Percentiles rank a stretch among this genome's conserved stretches.
Evolutionary conservation across 2,888 invertebrate species (phyloP).

Genomic region (Ornithoptera priamus): DNA sequence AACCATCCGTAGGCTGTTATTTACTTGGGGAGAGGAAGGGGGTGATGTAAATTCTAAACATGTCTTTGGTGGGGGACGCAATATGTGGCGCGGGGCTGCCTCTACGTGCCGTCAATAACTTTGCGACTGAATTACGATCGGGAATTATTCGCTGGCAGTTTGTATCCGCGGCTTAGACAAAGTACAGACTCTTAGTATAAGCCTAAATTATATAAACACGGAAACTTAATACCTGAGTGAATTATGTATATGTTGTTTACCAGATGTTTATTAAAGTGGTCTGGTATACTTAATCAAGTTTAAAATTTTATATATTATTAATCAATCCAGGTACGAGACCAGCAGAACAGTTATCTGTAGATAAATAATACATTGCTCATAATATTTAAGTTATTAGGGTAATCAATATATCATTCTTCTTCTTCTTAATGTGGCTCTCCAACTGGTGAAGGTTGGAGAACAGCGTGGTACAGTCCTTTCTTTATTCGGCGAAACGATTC

Average conservation of each 20-base stretch:
- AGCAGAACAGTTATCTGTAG: too few relatives aligned
- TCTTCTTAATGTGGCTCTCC: too few relatives aligned
- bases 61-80: slow-evolving; percentile 24
- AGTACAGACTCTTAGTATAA: not conserved
- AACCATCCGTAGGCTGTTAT: slow-evolving; percentile 22
- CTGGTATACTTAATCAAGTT: too few relatives aligned
- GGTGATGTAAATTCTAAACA: slow-evolving; percentile 26
- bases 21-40: slow-evolving; percentile 4
- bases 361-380: too few relatives aligned
- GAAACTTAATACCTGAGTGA: not conserved
- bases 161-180: not conserved
- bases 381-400: too few relatives aligned
- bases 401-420: too few relatives aligned
- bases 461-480: too few relatives aligned
- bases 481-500: too few relatives aligned
- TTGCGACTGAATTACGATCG: slow-evolving; percentile 19
- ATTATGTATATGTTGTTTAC: not conserved
- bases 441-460: too few relatives aligned
- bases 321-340: too few relatives aligned
- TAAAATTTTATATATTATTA: too few relatives aligned
- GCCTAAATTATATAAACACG: not conserved
- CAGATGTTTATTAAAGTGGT: not conserved
- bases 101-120: slow-evolving; percentile 20
- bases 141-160: slow-evolving; percentile 1
- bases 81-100: slow-evolving; percentile 20